phyloP scores from a whole-genome alignment of 2,113 vertebrate species.

The Asarcornis scutulata region DNA sequence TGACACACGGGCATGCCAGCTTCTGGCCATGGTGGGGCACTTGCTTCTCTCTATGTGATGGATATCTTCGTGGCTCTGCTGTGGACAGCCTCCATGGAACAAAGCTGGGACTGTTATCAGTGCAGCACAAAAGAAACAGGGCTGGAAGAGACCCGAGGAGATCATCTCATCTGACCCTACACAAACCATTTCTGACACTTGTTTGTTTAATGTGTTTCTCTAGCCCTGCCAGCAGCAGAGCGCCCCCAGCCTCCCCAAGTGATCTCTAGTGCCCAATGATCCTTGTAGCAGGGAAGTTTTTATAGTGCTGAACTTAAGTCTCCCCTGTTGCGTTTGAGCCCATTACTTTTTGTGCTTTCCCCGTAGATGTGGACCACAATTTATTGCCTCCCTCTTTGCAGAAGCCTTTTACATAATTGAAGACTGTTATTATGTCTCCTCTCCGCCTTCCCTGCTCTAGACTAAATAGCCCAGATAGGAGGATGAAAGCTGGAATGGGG shows the following conservation, averaged over 20 bases:
- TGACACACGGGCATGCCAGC: too few species aligned
- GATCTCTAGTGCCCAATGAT: background rate
- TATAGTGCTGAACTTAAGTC: background rate
- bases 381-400: conserved; percentile 6
- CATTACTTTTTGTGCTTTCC: background rate
- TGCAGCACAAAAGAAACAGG: background rate
- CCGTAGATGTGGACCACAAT: background rate
- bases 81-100: accelerated
- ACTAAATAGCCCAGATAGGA: conserved; percentile 53
- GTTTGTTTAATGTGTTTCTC: background rate
- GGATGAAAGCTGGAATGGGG: conserved; percentile 53
- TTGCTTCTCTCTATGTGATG: background rate
- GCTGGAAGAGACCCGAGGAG: background rate
- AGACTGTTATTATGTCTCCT: conserved; percentile 6
- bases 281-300: background rate
- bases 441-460: conserved; percentile 8
- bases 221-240: background rate
- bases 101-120: background rate
- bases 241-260: background rate
- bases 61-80: background rate
- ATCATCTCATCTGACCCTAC: background rate
- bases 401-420: conserved; percentile 11
- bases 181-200: background rate
- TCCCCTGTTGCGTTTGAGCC: background rate
- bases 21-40: background rate